phyloP scores from a whole-genome alignment of 2,113 vertebrate species.

The Sitta europaea region DNA sequence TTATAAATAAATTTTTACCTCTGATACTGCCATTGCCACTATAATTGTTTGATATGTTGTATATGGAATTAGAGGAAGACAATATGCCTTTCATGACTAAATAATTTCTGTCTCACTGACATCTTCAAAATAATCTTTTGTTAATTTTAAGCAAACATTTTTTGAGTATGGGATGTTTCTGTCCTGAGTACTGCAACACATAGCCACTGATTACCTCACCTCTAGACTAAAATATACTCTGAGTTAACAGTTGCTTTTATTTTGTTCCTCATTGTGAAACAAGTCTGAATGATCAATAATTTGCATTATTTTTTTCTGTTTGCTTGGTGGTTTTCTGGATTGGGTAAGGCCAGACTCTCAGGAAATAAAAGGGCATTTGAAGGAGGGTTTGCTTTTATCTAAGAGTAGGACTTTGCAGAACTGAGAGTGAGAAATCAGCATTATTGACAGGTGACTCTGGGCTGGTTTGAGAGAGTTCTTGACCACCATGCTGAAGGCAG shows the following conservation, averaged over 20 bases:
- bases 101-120: background rate
- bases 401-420: background rate
- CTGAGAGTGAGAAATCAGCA: background rate
- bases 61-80: background rate
- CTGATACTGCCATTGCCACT: background rate
- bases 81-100: background rate
- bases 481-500: background rate
- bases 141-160: background rate
- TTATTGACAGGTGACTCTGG: background rate
- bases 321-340: background rate
- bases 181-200: background rate
- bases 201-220: background rate
- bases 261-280: background rate
- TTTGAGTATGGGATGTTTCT: background rate
- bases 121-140: background rate
- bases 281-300: background rate
- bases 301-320: background rate
- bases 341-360: background rate
- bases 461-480: background rate
- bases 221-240: background rate
- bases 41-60: background rate
- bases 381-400: background rate
- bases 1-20: background rate
- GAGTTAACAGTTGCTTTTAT: background rate
- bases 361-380: background rate